A percentile compares a stretch with the other conserved stretches of the same genome.
phyloP scores from a whole-genome alignment of 1,140 invertebrate genomes.

The Stegodyphus dumicola region DNA sequence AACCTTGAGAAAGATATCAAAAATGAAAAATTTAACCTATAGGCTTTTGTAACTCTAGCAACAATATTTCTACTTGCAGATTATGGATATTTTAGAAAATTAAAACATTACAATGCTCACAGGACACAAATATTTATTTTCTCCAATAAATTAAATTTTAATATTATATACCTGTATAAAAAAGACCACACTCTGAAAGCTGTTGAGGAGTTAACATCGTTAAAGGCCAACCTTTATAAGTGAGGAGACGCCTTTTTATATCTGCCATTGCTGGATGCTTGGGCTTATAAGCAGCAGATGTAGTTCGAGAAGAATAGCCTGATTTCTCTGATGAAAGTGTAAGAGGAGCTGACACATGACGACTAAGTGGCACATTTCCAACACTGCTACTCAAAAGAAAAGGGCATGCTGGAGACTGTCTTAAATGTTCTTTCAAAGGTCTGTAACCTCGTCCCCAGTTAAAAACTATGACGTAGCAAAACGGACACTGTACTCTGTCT shows the following conservation, averaged over 20 bases:
- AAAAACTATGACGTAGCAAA: slow-evolving; percentile 78
- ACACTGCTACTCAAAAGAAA: slow-evolving; percentile 53
- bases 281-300: slow-evolving; percentile 10
- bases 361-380: slow-evolving; percentile 19
- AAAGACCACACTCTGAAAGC: slow-evolving; percentile 88
- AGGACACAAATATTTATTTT: too few relatives aligned
- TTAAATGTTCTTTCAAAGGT: slow-evolving; percentile 81
- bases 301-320: background rate
- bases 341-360: background rate
- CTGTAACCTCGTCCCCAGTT: slow-evolving; percentile 80
- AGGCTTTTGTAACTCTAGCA: too few relatives aligned
- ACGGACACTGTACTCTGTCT: slow-evolving; percentile 85
- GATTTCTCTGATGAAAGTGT: background rate
- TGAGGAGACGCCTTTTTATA: slow-evolving; percentile 27
- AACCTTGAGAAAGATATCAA: too few relatives aligned
- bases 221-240: slow-evolving; percentile 67
- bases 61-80: too few relatives aligned
- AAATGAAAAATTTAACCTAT: too few relatives aligned
- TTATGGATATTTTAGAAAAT: too few relatives aligned
- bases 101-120: too few relatives aligned
- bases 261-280: slow-evolving; percentile 47
- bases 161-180: slow-evolving; percentile 76
- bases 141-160: too few relatives aligned
- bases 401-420: slow-evolving; percentile 68
- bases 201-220: slow-evolving; percentile 78